These are phyloP conservation scores for Crocuta crocuta DNA, from an alignment of 2,113 vertebrate genomes.

Conservation along the genomic window DNA sequence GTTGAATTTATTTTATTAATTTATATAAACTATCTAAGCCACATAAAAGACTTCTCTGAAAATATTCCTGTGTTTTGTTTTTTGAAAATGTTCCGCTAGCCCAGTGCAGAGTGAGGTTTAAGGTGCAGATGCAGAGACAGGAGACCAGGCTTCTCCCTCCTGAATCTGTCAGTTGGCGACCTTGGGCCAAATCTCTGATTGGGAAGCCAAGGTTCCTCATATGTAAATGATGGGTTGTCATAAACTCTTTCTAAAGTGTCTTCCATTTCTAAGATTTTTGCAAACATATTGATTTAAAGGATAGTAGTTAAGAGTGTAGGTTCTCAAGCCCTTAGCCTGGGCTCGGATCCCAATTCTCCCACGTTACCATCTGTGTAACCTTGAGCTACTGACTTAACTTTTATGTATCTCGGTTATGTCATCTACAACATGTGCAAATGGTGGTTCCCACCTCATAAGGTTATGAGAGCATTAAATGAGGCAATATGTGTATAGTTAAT, in stretches of 20 bases:
- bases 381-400: constrained; percentile 1
- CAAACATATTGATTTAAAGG: constrained; percentile 46
- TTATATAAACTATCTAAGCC: not conserved
- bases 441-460: not conserved
- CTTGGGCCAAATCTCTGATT: not conserved
- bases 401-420: not conserved
- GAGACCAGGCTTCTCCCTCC: not conserved
- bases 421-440: not conserved
- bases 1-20: not conserved
- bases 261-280: constrained; percentile 52
- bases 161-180: not conserved
- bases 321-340: constrained; percentile 51
- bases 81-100: not conserved
- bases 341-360: constrained; percentile 37
- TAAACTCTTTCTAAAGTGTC: not conserved
- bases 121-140: rapidly evolving
- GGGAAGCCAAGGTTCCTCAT: not conserved
- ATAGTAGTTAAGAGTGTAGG: constrained; percentile 39
- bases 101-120: rapidly evolving
- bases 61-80: not conserved
- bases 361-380: constrained; percentile 56
- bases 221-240: not conserved
- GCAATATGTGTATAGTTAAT: not conserved
- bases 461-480: not conserved
- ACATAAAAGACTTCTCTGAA: not conserved